Conservation (phyloP, 2,888 invertebrate species). For the Athalia circularis region DNA sequence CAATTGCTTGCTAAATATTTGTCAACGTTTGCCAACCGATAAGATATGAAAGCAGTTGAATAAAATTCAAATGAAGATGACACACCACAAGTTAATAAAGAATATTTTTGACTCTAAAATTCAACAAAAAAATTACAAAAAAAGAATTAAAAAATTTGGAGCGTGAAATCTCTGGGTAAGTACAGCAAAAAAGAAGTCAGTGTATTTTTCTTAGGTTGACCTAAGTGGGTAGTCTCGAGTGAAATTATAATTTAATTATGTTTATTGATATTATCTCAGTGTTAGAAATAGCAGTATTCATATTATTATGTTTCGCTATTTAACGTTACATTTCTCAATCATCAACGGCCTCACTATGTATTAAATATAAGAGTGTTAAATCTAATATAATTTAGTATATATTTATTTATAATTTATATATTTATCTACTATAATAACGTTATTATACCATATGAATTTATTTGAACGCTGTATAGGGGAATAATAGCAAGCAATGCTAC, state of each 20-base stretch:
- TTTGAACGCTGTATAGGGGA: conserved; percentile 36
- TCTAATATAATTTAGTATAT: conserved; percentile 49
- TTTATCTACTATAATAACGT: conserved; percentile 46
- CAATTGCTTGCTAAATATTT: background rate
- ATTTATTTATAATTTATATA: conserved; percentile 48
- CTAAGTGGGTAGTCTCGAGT: conserved; percentile 33
- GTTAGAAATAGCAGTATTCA: conserved; percentile 35
- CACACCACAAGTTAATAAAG: no score
- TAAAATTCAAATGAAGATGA: background rate
- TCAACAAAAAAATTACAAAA: background rate
- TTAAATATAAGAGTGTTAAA: conserved; percentile 61
- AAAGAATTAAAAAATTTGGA: background rate
- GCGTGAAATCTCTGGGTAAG: conserved; percentile 56
- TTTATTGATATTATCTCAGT: conserved; percentile 38
- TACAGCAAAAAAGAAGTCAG: conserved; percentile 56
- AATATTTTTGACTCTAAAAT: background rate
- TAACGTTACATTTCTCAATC: conserved; percentile 62
- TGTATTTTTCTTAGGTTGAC: conserved; percentile 29
- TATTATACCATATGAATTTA: conserved; percentile 34
- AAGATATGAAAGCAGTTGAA: background rate
- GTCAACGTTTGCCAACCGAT: background rate
- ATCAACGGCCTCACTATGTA: conserved; percentile 59
- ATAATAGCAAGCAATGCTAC: conserved; percentile 6
- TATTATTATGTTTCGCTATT: conserved; percentile 61
- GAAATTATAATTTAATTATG: conserved; percentile 26